These are phyloP conservation scores for Chrosomus eos DNA, from an alignment of 2,797 vertebrate species.

Conservation along the genomic window DNA sequence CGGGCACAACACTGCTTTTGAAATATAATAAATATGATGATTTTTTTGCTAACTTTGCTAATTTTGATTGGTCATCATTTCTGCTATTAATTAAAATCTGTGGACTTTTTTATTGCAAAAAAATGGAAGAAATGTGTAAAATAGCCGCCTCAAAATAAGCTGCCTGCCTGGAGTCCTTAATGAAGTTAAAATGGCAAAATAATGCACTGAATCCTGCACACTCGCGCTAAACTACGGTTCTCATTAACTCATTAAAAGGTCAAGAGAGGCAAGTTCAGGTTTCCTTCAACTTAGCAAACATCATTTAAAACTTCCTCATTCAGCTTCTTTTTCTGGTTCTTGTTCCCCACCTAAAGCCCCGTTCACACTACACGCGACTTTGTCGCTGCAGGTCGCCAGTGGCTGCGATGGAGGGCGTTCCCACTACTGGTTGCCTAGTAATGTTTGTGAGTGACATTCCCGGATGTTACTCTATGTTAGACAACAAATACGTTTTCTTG, in stretches of 20 bases:
- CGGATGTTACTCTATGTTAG: too few species aligned
- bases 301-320: conserved; percentile 60
- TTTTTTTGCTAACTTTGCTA: not conserved
- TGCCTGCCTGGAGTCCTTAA: conserved; percentile 23
- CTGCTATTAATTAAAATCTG: not conserved
- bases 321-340: conserved; percentile 54
- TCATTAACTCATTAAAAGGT: conserved; percentile 62
- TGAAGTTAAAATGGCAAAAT: conserved; percentile 12
- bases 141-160: not conserved
- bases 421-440: too few species aligned
- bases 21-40: not conserved
- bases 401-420: too few species aligned
- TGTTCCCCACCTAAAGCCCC: conserved; percentile 63
- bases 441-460: too few species aligned
- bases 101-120: not conserved
- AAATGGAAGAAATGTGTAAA: not conserved
- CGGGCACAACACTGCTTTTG: too few species aligned
- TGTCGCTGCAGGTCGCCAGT: too few species aligned
- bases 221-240: conserved; percentile 41
- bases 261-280: conserved; percentile 18
- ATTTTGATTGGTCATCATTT: not conserved
- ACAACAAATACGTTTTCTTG: too few species aligned
- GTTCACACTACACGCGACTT: too few species aligned
- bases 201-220: conserved; percentile 42
- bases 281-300: conserved; percentile 52